A percentile compares a stretch with the other conserved stretches of the same genome.
These are phyloP conservation scores for Syrphus vitripennis DNA, from an alignment of 2,888 invertebrate species.

Conservation along the genomic window DNA sequence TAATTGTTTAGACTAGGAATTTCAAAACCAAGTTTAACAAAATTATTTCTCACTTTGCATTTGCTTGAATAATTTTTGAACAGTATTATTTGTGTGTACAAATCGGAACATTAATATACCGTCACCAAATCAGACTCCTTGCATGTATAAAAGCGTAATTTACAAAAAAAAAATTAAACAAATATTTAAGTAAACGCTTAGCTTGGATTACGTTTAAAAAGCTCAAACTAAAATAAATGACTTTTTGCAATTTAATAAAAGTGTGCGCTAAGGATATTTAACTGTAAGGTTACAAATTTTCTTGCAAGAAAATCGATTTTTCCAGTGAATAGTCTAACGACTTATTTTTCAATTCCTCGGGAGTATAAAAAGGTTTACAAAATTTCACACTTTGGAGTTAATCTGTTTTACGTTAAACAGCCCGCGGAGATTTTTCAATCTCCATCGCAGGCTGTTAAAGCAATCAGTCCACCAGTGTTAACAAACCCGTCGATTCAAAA, in stretches of 20 bases:
- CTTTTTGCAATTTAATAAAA: slow-evolving; percentile 13
- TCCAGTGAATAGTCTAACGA: slow-evolving; percentile 35
- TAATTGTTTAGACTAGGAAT: slow-evolving; percentile 31
- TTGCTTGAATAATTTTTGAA: neutral
- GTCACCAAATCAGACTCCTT: neutral
- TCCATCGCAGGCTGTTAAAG: slow-evolving; percentile 81
- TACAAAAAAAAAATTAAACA: slow-evolving; percentile 30
- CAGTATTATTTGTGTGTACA: slow-evolving; percentile 9
- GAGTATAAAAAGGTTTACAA: slow-evolving; percentile 80
- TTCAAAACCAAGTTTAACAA: slow-evolving; percentile 25
- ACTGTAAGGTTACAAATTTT: neutral
- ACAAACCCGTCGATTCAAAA: slow-evolving; percentile 79
- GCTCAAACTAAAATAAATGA: slow-evolving; percentile 27
- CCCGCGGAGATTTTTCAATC: slow-evolving; percentile 81
- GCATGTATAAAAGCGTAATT: slow-evolving; percentile 45
- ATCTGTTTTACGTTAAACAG: slow-evolving; percentile 81
- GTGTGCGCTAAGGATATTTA: slow-evolving; percentile 27
- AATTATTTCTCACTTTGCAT: neutral
- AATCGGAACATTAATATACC: neutral
- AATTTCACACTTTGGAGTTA: slow-evolving; percentile 82
- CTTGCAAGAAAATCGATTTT: slow-evolving; percentile 39
- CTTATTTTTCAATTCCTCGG: slow-evolving; percentile 54
- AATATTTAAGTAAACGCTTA: slow-evolving; percentile 18
- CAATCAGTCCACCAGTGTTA: slow-evolving; percentile 80
- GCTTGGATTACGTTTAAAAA: slow-evolving; percentile 38